Evolutionary conservation across 2,797 vertebrate species (phyloP).

Genomic region (Otolemur crassicaudatus): DNA sequence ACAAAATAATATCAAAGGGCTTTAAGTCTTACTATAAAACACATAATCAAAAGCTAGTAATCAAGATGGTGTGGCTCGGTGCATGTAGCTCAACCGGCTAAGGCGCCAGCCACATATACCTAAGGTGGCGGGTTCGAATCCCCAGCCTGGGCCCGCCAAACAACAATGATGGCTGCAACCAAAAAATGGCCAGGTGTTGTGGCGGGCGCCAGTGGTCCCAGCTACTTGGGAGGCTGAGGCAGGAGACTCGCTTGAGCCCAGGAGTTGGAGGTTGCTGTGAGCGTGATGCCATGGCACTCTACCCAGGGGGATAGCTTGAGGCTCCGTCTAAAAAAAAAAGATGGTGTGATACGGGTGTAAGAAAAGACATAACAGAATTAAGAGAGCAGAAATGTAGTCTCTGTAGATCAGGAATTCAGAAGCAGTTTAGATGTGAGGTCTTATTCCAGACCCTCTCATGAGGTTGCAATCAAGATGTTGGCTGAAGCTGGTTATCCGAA

Average conservation of each 20-base stretch:
- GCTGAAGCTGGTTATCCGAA: background rate
- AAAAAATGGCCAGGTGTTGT: no score
- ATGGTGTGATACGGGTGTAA: background rate
- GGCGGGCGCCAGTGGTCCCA: no score
- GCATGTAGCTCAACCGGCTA: no score
- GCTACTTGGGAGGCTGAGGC: no score
- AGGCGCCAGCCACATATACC: no score
- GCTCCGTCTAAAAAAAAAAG: background rate
- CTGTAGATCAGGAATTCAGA: background rate
- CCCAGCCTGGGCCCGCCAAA: no score
- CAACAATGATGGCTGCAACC: no score
- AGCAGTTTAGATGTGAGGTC: background rate
- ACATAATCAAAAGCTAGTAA: background rate
- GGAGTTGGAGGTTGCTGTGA: no score
- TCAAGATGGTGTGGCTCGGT: background rate
- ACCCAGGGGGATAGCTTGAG: no score
- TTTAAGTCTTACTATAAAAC: background rate
- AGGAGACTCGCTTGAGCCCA: no score
- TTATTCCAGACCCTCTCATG: background rate
- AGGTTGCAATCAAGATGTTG: background rate
- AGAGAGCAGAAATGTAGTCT: background rate
- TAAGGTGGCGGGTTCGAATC: no score
- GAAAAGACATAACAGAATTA: background rate
- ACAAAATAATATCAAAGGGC: background rate
- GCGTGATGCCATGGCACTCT: no score